Conservation (phyloP, 2,797 vertebrate species). For the Macrochelys suwanniensis region DNA sequence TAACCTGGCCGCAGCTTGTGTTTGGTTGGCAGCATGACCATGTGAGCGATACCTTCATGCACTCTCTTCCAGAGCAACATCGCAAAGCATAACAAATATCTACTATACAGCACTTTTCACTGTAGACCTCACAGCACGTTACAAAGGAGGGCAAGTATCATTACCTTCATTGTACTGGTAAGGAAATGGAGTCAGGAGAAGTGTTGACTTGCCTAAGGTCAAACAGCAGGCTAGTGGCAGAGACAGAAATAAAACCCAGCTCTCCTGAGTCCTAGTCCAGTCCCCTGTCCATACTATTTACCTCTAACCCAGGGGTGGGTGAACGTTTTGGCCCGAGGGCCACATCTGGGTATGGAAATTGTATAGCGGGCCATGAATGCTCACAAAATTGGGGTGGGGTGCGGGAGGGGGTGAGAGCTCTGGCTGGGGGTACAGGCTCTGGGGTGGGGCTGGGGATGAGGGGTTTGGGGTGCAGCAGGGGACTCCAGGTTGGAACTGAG, state of each 20-base stretch:
- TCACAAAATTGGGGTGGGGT: no score
- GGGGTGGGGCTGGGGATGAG: no score
- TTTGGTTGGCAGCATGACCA: not conserved
- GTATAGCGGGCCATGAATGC: no score
- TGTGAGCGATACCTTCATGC: not conserved
- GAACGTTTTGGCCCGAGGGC: no score
- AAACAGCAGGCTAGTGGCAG: not conserved
- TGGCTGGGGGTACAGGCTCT: no score
- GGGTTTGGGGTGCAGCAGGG: no score
- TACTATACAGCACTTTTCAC: not conserved
- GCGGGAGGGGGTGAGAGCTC: no score
- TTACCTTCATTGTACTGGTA: not conserved
- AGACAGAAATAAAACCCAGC: not conserved
- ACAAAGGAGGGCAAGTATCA: not conserved
- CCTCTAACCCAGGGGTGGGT: not conserved
- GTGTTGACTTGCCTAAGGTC: not conserved
- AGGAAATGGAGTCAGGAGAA: constrained; percentile 15
- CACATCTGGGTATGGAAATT: no score
- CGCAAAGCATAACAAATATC: not conserved
- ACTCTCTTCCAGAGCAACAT: not conserved
- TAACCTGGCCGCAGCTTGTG: not conserved
- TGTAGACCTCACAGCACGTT: not conserved
- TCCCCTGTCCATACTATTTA: not conserved
- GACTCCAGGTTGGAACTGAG: no score
- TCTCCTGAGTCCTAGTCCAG: not conserved